Base-by-base conservation (phyloP, 2,888 invertebrate genomes). In the Aplocera efformata region DNA sequence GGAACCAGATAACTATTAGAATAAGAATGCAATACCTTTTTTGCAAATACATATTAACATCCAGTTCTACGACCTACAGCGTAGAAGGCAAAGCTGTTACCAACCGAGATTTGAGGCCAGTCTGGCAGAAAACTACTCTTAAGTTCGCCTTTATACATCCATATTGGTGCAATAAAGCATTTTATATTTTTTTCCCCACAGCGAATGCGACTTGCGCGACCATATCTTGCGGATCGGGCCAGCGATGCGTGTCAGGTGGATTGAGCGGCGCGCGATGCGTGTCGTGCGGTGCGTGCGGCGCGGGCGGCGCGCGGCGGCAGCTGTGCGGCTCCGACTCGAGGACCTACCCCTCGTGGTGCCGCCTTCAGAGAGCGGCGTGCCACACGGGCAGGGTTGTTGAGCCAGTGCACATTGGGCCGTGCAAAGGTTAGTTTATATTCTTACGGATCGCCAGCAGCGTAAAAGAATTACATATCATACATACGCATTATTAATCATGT, bases 311-410 rank as follows among this genome's bases (percentile, higher is more conserved):
- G 57, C 67, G 83, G 20, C 74, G 82, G 0, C 84, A 82, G 44
- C 88, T 94, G 42, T 95, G 95, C 78, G 94, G 93, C 57, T 90
- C 91, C 32, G 94, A 95, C 85, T 91, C 91, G 57, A 88, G 90
- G 57, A 94, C 94, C 31, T 95, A 95, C 79, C 82, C 89, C 31
- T 93, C 92, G 50, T 95, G 94, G 94, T 95, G 95, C 79, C 92
- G 94, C 53, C 92, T 95, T 90, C 92, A 93, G 75, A 90, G 92
- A 64, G 93, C 93, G 63, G 91, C 94, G 10, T 95, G 95, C 75
- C 89, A 90, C 60, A 91, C 90, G 21, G 94, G 94, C 5, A 89
- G 90, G 50, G 92, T 94, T 56, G 91, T 95, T 56, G 93, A 94
- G 62, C 93, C 94, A 7, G 84, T 92, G 63, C 91, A 94, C 68